Evolutionary conservation across 2,797 vertebrate species (phyloP).

Genomic region (Poecilia gillii): DNA sequence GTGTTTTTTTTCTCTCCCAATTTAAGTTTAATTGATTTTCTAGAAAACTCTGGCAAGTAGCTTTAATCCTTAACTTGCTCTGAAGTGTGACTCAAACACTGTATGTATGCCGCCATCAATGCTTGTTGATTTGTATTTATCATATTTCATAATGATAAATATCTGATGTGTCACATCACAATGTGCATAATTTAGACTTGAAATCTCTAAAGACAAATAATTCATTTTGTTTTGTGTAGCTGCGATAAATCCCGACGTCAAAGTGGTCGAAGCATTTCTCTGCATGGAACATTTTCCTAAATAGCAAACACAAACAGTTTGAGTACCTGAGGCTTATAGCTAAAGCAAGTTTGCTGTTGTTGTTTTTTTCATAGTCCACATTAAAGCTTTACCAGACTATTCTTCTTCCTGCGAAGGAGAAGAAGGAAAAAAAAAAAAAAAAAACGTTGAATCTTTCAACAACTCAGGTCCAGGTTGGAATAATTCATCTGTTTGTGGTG

Average conservation of each 20-base stretch:
- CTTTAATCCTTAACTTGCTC: background rate
- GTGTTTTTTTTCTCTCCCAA: background rate
- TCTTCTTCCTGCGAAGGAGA: conserved; percentile 38
- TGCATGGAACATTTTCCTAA: background rate
- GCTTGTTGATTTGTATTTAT: background rate
- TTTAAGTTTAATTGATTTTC: background rate
- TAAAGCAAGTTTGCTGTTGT: conserved; percentile 24
- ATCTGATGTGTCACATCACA: background rate
- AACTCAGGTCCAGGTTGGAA: conserved; percentile 42
- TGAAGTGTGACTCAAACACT: background rate
- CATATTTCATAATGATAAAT: background rate
- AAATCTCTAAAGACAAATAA: background rate
- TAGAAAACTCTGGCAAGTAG: background rate
- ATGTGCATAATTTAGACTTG: background rate
- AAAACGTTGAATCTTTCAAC: conserved; percentile 60
- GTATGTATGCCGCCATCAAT: background rate
- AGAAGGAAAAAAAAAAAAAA: no score
- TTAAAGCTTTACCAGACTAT: conserved; percentile 57
- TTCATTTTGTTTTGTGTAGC: background rate
- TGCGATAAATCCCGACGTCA: background rate
- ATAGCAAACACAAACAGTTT: background rate
- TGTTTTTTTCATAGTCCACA: conserved; percentile 45
- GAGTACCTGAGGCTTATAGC: background rate
- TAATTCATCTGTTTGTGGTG: conserved; percentile 68
- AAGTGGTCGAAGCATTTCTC: background rate